Conservation (phyloP, 2,888 invertebrate species). For the Drosophila meridiana region DNA sequence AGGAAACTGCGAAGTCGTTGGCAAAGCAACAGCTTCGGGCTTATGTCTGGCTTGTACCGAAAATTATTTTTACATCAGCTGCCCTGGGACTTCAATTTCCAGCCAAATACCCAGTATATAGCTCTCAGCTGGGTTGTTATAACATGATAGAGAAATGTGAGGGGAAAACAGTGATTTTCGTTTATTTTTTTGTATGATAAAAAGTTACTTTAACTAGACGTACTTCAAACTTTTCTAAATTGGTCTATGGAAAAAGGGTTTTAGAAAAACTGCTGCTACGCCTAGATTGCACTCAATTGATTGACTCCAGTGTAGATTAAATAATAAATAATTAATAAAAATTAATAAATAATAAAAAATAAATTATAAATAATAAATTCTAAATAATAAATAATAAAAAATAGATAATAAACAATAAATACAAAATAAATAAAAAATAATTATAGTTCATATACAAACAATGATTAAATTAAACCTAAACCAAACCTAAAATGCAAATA, state of each 20-base stretch:
- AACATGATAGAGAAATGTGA: neutral
- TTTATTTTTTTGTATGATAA: neutral
- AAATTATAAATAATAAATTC: no score
- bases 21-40: slow-evolving; percentile 55
- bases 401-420: no score
- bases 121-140: slow-evolving; percentile 1
- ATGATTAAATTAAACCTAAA: no score
- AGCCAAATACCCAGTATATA: slow-evolving; percentile 12
- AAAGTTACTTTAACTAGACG: neutral
- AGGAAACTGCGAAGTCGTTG: slow-evolving; percentile 52
- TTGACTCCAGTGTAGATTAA: no score
- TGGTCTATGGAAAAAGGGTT: neutral
- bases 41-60: slow-evolving; percentile 45
- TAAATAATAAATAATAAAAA: no score
- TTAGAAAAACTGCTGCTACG: no score
- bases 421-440: neutral
- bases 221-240: neutral
- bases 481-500: neutral
- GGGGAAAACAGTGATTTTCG: neutral
- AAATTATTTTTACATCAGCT: slow-evolving; percentile 52
- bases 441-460: no score
- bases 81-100: slow-evolving; percentile 34
- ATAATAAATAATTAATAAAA: no score
- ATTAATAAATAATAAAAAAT: no score
- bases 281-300: no score